These are phyloP conservation scores for Papilio protenor DNA, from an alignment of 2,888 invertebrate species.

Conservation along the genomic window DNA sequence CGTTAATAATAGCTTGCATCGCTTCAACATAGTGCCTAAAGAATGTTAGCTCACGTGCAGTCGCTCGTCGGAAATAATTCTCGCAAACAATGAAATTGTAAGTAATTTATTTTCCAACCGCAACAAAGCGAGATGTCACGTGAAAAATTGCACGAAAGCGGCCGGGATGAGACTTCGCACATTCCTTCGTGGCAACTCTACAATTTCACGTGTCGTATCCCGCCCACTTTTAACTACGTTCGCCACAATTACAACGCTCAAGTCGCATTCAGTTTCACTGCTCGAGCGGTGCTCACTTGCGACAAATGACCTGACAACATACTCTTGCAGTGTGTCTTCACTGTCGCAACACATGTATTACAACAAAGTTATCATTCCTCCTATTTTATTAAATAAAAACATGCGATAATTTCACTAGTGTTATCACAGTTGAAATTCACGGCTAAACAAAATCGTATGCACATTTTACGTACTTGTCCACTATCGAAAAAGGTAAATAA, in stretches of 20 bases:
- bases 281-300: conserved; percentile 60
- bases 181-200: conserved; percentile 71
- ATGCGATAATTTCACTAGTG: neutral
- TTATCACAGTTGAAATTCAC: neutral
- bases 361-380: neutral
- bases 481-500: neutral
- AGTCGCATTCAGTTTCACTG: conserved; percentile 76
- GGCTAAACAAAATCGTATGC: neutral
- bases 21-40: conserved; percentile 39
- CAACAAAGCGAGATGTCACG: conserved; percentile 83
- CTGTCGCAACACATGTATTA: neutral
- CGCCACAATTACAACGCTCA: conserved; percentile 64
- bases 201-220: conserved; percentile 70
- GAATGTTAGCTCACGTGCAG: conserved; percentile 44
- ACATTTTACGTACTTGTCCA: neutral
- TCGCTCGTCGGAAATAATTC: conserved; percentile 66
- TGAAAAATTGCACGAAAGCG: conserved; percentile 77
- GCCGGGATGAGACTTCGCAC: conserved; percentile 72
- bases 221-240: conserved; percentile 70
- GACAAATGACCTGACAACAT: conserved; percentile 73
- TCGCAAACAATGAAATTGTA: conserved; percentile 83
- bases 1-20: conserved; percentile 46
- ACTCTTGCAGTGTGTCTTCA: conserved; percentile 23
- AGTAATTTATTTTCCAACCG: conserved; percentile 83
- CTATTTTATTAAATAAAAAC: neutral